Percentiles rank a stretch among this genome's conserved stretches.
Conservation (phyloP, 1,140 invertebrate species). For the Riptortus pedestris region DNA sequence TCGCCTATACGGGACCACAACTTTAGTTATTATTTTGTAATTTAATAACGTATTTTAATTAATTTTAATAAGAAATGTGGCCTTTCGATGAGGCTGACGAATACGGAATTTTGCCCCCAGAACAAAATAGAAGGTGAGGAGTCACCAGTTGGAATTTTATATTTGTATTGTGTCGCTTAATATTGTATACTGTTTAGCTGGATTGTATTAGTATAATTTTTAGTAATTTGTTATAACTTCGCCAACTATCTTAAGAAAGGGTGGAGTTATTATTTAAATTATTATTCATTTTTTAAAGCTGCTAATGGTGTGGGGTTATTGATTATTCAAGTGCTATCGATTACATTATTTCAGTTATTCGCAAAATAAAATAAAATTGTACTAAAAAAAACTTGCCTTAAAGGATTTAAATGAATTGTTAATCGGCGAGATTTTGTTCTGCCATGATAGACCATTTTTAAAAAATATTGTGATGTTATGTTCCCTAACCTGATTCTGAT, state of each 20-base stretch:
- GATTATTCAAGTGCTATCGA: too few relatives aligned
- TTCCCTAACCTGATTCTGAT: constrained; percentile 14
- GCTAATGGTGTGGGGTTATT: neutral
- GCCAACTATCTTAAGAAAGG: neutral
- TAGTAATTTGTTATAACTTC: neutral
- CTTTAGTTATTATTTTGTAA: too few relatives aligned
- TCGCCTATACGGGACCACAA: too few relatives aligned
- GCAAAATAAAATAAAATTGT: too few relatives aligned
- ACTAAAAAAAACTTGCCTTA: neutral
- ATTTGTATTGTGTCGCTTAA: neutral
- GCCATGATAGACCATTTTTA: too few relatives aligned
- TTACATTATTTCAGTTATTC: too few relatives aligned
- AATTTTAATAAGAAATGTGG: neutral
- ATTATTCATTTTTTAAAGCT: constrained; percentile 12
- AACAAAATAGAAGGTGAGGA: constrained; percentile 73
- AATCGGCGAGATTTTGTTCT: too few relatives aligned
- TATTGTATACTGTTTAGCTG: neutral
- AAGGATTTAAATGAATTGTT: neutral
- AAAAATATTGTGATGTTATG: neutral
- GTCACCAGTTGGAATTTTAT: neutral
- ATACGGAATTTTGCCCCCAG: constrained; percentile 68
- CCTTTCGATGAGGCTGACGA: constrained; percentile 53
- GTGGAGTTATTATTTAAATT: neutral
- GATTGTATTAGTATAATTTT: neutral
- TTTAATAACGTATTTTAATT: too few relatives aligned